phyloP scores from a whole-genome alignment of 1,140 invertebrate genomes.

The Drosophila miranda region DNA sequence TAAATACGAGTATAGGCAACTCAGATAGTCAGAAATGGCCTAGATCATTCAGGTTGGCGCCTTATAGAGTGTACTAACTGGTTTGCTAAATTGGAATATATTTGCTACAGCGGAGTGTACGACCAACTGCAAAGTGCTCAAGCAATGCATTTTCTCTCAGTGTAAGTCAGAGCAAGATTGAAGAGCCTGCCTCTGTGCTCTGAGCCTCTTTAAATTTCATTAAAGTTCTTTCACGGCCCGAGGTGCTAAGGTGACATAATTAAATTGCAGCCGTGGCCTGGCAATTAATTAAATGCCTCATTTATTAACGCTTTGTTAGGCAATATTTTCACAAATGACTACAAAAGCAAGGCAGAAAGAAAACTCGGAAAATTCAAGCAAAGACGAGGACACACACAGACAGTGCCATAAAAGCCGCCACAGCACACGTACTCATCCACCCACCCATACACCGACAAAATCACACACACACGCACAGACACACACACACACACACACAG shows the following conservation, averaged over 20 bases:
- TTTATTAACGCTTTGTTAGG: conserved; percentile 79
- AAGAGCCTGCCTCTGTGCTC: conserved; percentile 10
- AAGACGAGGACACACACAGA: conserved; percentile 31
- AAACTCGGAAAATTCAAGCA: conserved; percentile 39
- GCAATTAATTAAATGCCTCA: conserved; percentile 80
- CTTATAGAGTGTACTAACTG: no score
- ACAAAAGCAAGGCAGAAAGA: conserved; percentile 52
- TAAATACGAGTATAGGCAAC: no score
- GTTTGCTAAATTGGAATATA: no score
- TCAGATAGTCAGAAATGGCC: no score
- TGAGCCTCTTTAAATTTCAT: conserved; percentile 62
- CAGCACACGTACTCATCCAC: background rate
- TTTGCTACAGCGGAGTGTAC: no score
- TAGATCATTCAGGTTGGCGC: no score
- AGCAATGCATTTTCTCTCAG: background rate
- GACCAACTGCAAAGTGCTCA: no score
- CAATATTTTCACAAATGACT: conserved; percentile 78
- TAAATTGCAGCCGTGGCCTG: conserved; percentile 65
- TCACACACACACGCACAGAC: conserved; percentile 10
- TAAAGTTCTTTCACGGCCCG: conserved; percentile 60
- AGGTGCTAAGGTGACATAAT: conserved; percentile 80
- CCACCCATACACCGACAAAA: background rate
- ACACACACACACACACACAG: background rate
- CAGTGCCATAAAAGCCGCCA: conserved; percentile 41
- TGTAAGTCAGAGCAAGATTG: conserved; percentile 1